phyloP scores from a whole-genome alignment of 2,113 vertebrate genomes.

The Protomyctophum bolini region DNA sequence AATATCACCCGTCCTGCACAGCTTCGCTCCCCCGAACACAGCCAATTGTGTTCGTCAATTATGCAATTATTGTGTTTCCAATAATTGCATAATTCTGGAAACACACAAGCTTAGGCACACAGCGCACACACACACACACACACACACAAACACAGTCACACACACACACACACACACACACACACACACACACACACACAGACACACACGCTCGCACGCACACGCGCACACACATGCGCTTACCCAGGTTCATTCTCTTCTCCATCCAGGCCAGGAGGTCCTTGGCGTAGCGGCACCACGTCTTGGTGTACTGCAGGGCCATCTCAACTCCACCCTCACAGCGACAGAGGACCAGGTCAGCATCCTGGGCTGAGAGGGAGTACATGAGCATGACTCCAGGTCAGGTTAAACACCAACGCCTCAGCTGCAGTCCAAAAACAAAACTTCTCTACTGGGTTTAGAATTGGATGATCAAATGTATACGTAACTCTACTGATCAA shows the following conservation, averaged over 20 bases:
- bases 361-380: slow-evolving; percentile 83
- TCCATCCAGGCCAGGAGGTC: slow-evolving; percentile 91
- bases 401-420: slow-evolving; percentile 8
- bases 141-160: too few relatives aligned
- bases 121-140: neutral
- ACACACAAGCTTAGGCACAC: too few relatives aligned
- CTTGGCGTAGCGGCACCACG: slow-evolving; percentile 92
- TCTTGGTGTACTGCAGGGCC: slow-evolving; percentile 88
- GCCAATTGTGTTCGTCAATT: too few relatives aligned
- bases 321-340: slow-evolving; percentile 87
- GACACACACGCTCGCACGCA: too few relatives aligned
- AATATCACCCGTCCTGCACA: too few relatives aligned
- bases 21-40: too few relatives aligned
- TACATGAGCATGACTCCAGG: slow-evolving; percentile 70
- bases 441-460: slow-evolving; percentile 1
- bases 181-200: too few relatives aligned
- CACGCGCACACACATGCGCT: slow-evolving; percentile 35
- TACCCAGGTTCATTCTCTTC: slow-evolving; percentile 87
- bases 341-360: slow-evolving; percentile 84
- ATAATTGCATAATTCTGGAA: too few relatives aligned
- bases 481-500: slow-evolving; percentile 12
- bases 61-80: too few relatives aligned
- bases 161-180: too few relatives aligned
- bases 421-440: slow-evolving; percentile 19
- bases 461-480: neutral